Conservation (phyloP, 2,113 vertebrate genomes). For the Gopherus flavomarginatus region DNA sequence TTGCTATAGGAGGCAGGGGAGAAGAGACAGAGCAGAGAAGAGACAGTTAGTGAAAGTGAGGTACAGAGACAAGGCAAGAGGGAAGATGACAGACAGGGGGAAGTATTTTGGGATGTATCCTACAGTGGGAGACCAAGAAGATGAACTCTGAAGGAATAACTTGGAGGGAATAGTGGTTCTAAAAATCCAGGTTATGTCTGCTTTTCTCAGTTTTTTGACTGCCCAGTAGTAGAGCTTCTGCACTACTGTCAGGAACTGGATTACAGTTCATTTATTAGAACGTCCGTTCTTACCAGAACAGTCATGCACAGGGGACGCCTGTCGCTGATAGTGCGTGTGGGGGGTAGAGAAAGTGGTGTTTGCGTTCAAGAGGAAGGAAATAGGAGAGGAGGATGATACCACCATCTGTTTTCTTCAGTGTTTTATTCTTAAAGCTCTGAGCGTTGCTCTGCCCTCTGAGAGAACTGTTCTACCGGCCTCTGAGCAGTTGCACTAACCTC, state of each 20-base stretch:
- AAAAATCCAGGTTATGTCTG: background rate
- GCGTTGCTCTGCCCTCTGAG: background rate
- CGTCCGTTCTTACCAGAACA: background rate
- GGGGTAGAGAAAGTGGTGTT: background rate
- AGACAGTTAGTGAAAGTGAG: background rate
- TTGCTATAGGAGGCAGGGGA: background rate
- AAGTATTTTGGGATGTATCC: background rate
- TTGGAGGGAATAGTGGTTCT: background rate
- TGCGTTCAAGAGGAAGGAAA: background rate
- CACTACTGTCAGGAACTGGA: background rate
- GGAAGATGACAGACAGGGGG: background rate
- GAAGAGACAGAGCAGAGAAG: background rate
- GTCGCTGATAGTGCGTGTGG: background rate
- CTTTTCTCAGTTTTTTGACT: background rate
- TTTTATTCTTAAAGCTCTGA: background rate
- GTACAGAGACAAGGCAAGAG: background rate
- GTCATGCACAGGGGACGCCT: background rate
- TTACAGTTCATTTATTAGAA: background rate
- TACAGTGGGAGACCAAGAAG: background rate
- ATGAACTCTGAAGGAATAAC: background rate
- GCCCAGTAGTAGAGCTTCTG: background rate
- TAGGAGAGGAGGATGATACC: rapidly evolving
- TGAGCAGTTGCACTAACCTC: background rate
- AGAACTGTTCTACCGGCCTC: background rate
- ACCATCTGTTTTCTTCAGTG: background rate